Base-by-base conservation (phyloP, 2,888 invertebrate genomes). In the Hylaea fasciaria region DNA sequence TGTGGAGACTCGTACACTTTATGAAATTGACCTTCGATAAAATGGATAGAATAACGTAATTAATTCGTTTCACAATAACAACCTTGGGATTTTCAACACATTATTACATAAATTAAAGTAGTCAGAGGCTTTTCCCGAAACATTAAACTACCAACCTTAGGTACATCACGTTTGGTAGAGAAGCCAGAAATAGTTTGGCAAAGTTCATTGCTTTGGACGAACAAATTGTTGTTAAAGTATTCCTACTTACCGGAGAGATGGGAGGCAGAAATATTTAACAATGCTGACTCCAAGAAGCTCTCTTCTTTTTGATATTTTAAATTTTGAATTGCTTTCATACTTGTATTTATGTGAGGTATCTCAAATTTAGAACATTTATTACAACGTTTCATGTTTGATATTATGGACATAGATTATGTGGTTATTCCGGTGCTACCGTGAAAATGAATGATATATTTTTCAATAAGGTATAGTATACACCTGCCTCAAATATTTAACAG, bases 181-280 rank as follows among this genome's bases (percentile, higher is more conserved):
- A 54, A 58, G 17, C 52, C 61, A 62, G 69, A 64, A 71, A 77
- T 75, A 77, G 73, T 76, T 76, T 53, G 14, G 39, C 51, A 57
- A 72, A 71, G 61, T 68, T 73, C 62, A 61, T 69, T 68, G 65
- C 68, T 68, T 64, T 44, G 45, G 43, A 57, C 64, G 66, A 66
- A 61, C 57, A 68, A 72, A 70, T 71, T 71, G 71, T 69, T 74
- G 68, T 48, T 45, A 40, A 40, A 60, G 59, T 64, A 70, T 74
- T 67, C 65, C 70, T 65, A 62, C 32, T 32, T 32, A 8, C 1
- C 57, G 47, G 49, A 66, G 16, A 29, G 46, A 50, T 35, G 32
- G 44, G 35, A 29, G 53, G 41, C 35, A 43, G 48, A 66, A 71
- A 62, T 14, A 56, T 65, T 65, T 66, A 40, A 46, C 50, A 56